Base-by-base conservation (phyloP, 2,113 vertebrate genomes). In the Python bivittatus region DNA sequence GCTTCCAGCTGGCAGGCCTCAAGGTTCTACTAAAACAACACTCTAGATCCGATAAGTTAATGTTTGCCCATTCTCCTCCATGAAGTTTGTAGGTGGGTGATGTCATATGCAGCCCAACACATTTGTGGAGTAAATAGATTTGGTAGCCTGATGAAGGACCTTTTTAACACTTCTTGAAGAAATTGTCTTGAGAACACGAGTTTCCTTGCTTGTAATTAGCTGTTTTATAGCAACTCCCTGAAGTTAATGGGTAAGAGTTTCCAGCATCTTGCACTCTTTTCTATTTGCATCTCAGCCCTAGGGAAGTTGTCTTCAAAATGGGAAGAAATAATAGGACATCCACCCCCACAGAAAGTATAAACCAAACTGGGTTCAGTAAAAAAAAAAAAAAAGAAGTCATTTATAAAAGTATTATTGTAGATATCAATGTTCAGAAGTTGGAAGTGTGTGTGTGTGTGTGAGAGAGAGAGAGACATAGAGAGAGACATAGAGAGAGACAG, bases 261-360 rank as follows among this genome's bases (percentile, higher is more conserved):
- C 12, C 89, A 93, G 92, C 86, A 89, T 86, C 60, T 84, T 92
- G 91, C 96, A 96, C 95, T 95, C 96, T 95, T 95, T 96, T 95
- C 95, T 96, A 96, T 96, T 96, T 96, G 84, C 93, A 92, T 87
- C 90, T 91, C 93, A 93, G 88, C 52, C 92, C 83, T 38, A 44
- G 86, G 91, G 13, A 88, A 29, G 94, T 58, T 90, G 38, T 79
- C 25, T 60, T 92, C 3, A 84, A 11, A 90, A 90, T 20, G 7
- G 52, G 68, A 72, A 29, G 84, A 53, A 53, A 29, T 48, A 27
- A 53, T 27, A 53, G 25, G 27, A 53, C 29, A 27, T n/a, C 2
- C 11, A 27, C 17, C 11, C 93, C 52, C 1, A 22, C 89, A 93
- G 57, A 84, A 95, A 92, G 94, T 96, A 72, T 96, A 72, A 88